Base-by-base conservation (phyloP, 2,888 invertebrate species). In the Tanytarsus gracilentus region DNA sequence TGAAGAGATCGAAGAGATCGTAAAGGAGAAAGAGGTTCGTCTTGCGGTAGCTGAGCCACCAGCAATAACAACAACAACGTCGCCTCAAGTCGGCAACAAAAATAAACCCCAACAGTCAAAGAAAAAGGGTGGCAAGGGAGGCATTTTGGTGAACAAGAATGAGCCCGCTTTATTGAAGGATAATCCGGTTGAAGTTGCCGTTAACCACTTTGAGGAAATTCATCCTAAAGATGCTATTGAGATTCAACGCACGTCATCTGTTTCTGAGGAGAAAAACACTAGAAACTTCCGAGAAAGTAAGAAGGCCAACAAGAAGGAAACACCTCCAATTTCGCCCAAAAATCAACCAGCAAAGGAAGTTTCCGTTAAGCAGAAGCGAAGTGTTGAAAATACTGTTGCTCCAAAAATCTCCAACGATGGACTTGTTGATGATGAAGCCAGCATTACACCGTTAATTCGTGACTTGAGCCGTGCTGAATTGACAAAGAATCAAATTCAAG, bases 401-500 rank as follows among this genome's bases (percentile, higher is more conserved):
- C 70, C 71, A n/a, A 71, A 60, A 71, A 70, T 30, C 71, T 71
- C 2, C 70, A 71, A 6, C 70, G 36, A 36, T 36, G 44, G 1
- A 66, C 65, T 56, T 65, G 84, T 84, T 66, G 79, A 80, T 67
- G 83, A 85, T 68, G 85, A 82, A 51, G 78, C 86, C 65, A 84
- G 81, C 63, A 82, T 85, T 25, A 81, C 81, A 61, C 78, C 86
- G 65, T 69, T 88, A 63, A 81, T 85, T 70, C 81, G 85, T 29
- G 79, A 88, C 52, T 84, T 94, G 63, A 84, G 85, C 65, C 85
- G 85, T 66, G 86, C 91, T 63, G 84, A 86, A 65, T 79, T 95
- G 51, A 88, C 88, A 64, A 88, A 89, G 66, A 84, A 82, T 62
- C 94, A 95, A 76, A 86, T 92, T 65, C 94, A 94, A 76, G 82